These are phyloP conservation scores for Cyrtonyx montezumae DNA, from an alignment of 2,113 vertebrate genomes.

Conservation along the genomic window DNA sequence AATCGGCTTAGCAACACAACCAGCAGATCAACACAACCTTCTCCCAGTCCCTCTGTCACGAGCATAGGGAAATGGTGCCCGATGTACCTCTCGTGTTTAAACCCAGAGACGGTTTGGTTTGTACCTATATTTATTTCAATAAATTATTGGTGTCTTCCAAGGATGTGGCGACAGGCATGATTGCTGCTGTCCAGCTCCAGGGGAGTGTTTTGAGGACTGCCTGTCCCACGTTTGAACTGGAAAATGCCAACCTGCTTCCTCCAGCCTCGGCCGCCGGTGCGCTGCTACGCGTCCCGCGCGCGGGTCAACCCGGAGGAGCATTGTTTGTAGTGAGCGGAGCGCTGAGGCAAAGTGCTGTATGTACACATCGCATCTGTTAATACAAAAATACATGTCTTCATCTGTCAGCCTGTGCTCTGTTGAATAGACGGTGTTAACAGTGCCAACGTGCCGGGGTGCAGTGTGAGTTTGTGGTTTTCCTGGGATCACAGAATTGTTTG, in stretches of 20 bases:
- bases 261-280: accelerated
- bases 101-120: not conserved
- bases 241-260: not conserved
- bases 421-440: too few relatives aligned
- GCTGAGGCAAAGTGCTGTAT: not conserved
- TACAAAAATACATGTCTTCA: not conserved
- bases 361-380: not conserved
- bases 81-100: too few relatives aligned
- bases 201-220: not conserved
- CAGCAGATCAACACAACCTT: not conserved
- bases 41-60: not conserved
- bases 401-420: accelerated
- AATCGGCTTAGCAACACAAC: not conserved
- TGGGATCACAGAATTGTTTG: too few relatives aligned
- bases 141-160: conserved; percentile 72
- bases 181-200: not conserved
- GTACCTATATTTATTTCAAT: conserved; percentile 73
- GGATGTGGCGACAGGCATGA: not conserved
- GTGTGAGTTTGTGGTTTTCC: too few relatives aligned
- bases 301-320: accelerated
- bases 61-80: not conserved
- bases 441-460: accelerated
- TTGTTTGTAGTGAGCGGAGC: accelerated
- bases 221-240: not conserved
- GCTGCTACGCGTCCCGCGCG: not conserved